Evolutionary conservation across 1,140 invertebrate species (phyloP), one percentile per base, ranked within the genome.

Genomic region (Aricia agestis): DNA sequence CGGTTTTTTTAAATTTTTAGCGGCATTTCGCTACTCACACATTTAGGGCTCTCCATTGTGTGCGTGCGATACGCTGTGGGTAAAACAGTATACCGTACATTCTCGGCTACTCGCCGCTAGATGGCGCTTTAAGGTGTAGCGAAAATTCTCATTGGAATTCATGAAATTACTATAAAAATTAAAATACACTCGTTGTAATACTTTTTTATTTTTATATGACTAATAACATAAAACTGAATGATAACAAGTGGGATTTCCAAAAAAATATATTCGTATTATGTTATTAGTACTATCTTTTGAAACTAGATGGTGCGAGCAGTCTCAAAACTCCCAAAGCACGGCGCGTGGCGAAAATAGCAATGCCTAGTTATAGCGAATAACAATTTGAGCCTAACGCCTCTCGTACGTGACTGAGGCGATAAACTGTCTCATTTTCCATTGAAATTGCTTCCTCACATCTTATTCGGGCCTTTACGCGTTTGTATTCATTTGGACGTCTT

Each of bases 381-480:
- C 74, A 77, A 78, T 78, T 79, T 71, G 67, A 72, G 70, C 74
- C 72, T 75, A 77, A 78, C 71, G 78, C 72, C 70, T 78, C 70
- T 58, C 66, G 76, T 82, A 86, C 86, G 87, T 90, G 87, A 88
- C 86, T 88, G 83, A 81, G 68, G 76, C 84, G 81, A 79, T 77
- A 85, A 88, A 90, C 80, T 81, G 81, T 84, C 85, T 88, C 76
- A 90, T 90, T 90, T 85, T 86, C 84, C 74, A 82, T 80, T 80
- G 74, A 90, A 88, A 88, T 87, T 90, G 83, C 81, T 77, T 80
- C 75, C 82, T 85, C 84, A 83, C 86, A 84, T 88, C 87, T 90
- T 86, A 87, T 82, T 90, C 80, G 72, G 73, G 76, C 72, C 80
- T 79, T 77, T 72, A 78, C 77, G 72, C 85, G 84, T 88, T 90